phyloP scores from a whole-genome alignment of 2,888 invertebrate genomes.

The Mamestra brassicae region DNA sequence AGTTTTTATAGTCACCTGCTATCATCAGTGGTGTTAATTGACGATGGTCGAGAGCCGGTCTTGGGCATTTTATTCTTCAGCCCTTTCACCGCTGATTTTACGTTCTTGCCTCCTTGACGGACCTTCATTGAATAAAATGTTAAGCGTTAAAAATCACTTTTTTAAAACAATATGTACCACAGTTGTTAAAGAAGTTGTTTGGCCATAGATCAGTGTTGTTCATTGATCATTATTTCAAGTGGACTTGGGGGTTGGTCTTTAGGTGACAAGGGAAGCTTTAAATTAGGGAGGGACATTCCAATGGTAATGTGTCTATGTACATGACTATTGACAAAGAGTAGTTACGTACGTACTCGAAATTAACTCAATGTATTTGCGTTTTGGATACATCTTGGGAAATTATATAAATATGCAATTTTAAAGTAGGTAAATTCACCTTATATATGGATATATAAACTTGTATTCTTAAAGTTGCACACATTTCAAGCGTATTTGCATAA shows the following conservation, averaged over 20 bases:
- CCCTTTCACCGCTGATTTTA: constrained; percentile 86
- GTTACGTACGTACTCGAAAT: background rate
- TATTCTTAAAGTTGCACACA: no score
- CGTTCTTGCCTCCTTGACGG: constrained; percentile 87
- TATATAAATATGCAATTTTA: background rate
- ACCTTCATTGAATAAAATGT: constrained; percentile 73
- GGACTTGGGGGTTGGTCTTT: background rate
- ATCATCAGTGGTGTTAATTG: constrained; percentile 85
- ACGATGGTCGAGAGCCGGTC: constrained; percentile 84
- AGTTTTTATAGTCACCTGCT: constrained; percentile 78
- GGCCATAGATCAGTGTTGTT: background rate
- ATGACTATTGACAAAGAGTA: background rate
- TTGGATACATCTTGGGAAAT: background rate
- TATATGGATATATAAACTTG: background rate
- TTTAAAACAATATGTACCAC: background rate
- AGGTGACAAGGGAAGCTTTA: background rate
- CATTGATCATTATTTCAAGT: background rate
- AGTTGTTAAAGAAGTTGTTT: background rate
- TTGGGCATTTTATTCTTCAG: constrained; percentile 86
- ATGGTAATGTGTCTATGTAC: background rate
- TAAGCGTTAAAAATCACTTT: constrained; percentile 7
- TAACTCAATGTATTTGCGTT: background rate
- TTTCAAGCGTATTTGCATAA: background rate
- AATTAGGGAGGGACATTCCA: background rate
- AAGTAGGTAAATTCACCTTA: background rate